phyloP scores from a whole-genome alignment of 2,113 vertebrate species.

The Etheostoma cragini region DNA sequence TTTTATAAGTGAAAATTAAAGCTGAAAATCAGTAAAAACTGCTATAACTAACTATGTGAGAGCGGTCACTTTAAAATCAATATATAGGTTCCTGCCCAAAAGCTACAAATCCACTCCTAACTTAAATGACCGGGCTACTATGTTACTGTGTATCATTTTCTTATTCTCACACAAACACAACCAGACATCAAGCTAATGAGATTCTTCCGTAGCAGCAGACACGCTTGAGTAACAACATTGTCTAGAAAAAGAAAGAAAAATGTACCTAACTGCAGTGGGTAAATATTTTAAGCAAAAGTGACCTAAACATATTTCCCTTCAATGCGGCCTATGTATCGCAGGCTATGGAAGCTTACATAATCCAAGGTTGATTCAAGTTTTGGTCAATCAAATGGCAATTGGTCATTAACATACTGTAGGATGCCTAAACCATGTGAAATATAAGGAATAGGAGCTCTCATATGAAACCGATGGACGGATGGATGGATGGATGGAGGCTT shows the following conservation, averaged over 20 bases:
- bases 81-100: neutral
- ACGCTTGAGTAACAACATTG: constrained; percentile 25
- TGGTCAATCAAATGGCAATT: neutral
- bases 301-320: neutral
- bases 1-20: neutral
- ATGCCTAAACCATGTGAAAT: neutral
- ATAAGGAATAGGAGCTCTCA: constrained; percentile 23
- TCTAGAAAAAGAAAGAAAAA: neutral
- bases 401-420: neutral
- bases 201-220: constrained; percentile 21
- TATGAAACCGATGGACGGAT: constrained; percentile 37
- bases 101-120: neutral
- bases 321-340: neutral
- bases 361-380: constrained; percentile 28
- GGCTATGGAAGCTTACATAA: constrained; percentile 13
- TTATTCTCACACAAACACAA: constrained; percentile 4
- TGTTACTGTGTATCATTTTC: neutral
- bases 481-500: constrained; percentile 36
- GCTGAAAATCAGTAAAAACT: neutral
- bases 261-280: neutral
- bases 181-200: constrained; percentile 18
- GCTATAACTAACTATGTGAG: neutral
- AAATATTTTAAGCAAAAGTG: neutral
- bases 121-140: neutral
- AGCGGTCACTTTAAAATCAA: neutral